Conservation (phyloP, 1,140 invertebrate species). For the Calliopsis andreniformis region DNA sequence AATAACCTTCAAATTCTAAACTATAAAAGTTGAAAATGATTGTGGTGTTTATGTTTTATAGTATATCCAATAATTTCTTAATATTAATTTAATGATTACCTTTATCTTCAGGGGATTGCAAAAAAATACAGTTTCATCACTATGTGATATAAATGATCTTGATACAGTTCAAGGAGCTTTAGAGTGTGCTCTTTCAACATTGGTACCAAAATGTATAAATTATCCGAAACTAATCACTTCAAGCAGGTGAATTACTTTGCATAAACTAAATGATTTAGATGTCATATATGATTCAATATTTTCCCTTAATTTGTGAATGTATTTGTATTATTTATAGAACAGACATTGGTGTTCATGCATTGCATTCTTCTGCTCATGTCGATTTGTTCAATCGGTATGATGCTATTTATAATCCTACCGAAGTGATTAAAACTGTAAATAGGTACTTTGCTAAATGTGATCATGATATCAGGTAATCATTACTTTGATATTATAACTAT, state of each 20-base stretch:
- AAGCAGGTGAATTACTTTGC: slow-evolving; percentile 83
- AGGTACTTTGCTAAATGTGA: slow-evolving; percentile 82
- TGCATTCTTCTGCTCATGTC: slow-evolving; percentile 85
- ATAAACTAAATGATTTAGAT: slow-evolving; percentile 12
- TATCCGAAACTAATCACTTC: slow-evolving; percentile 82
- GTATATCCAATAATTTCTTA: no score
- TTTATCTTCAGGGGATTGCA: slow-evolving; percentile 50
- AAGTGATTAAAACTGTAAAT: slow-evolving; percentile 82
- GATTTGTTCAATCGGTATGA: slow-evolving; percentile 82
- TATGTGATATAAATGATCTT: slow-evolving; percentile 75
- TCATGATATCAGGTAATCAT: slow-evolving; percentile 75
- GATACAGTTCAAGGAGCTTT: slow-evolving; percentile 85
- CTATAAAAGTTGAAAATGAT: no score
- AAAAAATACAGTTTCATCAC: slow-evolving; percentile 75
- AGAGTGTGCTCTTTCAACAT: slow-evolving; percentile 82
- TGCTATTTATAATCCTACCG: slow-evolving; percentile 78
- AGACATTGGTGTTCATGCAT: slow-evolving; percentile 88
- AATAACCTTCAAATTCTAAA: no score
- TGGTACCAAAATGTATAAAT: slow-evolving; percentile 77
- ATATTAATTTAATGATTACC: neutral
- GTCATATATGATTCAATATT: no score
- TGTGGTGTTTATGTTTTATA: no score
- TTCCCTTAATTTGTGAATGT: slow-evolving; percentile 46
- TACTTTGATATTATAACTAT: slow-evolving; percentile 4
- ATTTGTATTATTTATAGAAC: slow-evolving; percentile 82